Conservation (phyloP, 2,113 vertebrate species). For the Zeus faber region DNA sequence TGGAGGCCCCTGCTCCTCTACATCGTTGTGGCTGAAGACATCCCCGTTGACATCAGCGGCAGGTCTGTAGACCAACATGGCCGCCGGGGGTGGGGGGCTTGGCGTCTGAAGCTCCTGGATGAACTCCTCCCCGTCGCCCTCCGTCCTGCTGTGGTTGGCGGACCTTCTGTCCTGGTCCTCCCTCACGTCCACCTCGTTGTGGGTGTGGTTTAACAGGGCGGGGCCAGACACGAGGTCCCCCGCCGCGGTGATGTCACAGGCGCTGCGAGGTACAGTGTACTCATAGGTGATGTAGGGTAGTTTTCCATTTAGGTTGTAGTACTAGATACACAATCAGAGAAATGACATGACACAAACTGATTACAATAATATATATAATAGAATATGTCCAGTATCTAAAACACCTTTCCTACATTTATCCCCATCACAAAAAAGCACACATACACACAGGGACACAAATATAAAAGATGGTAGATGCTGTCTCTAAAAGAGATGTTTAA, state of each 20-base stretch:
- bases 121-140: slow-evolving; percentile 9
- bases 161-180: not conserved
- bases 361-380: too few relatives aligned
- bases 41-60: slow-evolving; percentile 35
- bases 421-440: too few relatives aligned
- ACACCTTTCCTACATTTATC: too few relatives aligned
- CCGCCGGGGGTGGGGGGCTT: slow-evolving; percentile 45
- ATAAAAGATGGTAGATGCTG: too few relatives aligned
- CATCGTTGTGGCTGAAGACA: slow-evolving; percentile 58
- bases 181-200: slow-evolving; percentile 40
- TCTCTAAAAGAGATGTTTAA: too few relatives aligned
- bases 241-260: slow-evolving; percentile 47
- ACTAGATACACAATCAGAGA: slow-evolving; percentile 63
- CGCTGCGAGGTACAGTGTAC: slow-evolving; percentile 77
- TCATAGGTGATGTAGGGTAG: slow-evolving; percentile 85
- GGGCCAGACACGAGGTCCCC: slow-evolving; percentile 32
- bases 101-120: slow-evolving; percentile 47
- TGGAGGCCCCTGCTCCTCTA: slow-evolving; percentile 51
- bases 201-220: slow-evolving; percentile 21
- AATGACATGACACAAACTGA: too few relatives aligned
- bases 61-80: slow-evolving; percentile 45
- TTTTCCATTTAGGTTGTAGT: slow-evolving; percentile 89
- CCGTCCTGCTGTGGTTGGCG: slow-evolving; percentile 45
- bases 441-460: too few relatives aligned
- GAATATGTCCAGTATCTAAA: too few relatives aligned